A percentile compares a stretch with the other conserved stretches of the same genome.
Evolutionary conservation across 2,888 invertebrate species (phyloP).

Genomic region (Liodrosophila aerea): DNA sequence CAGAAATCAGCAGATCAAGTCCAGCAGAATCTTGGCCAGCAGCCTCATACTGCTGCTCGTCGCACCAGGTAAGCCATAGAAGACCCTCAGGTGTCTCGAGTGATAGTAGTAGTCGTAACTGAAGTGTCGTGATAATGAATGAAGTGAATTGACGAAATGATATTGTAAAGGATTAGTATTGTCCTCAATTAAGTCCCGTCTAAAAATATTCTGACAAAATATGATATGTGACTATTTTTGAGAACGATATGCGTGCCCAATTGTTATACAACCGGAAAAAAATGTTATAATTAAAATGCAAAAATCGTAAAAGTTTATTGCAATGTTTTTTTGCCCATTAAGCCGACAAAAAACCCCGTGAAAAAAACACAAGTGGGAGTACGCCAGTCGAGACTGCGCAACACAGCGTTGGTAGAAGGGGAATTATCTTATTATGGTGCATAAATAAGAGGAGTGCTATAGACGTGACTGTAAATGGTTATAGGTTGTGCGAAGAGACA

Average conservation of each 20-base stretch:
- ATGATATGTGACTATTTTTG: slow-evolving; percentile 12
- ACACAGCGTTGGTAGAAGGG: no score
- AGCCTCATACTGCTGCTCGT: slow-evolving; percentile 46
- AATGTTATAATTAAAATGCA: slow-evolving; percentile 31
- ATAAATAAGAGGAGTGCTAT: no score
- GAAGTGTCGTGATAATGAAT: slow-evolving; percentile 34
- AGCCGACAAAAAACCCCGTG: slow-evolving; percentile 10
- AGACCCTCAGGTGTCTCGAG: background rate
- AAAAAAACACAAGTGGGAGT: slow-evolving; percentile 10
- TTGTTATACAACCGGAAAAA: slow-evolving; percentile 6
- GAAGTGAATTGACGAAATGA: background rate
- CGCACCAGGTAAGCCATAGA: slow-evolving; percentile 57
- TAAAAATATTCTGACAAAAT: slow-evolving; percentile 6
- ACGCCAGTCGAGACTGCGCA: no score
- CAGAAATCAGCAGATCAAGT: slow-evolving; percentile 33
- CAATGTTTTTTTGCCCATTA: slow-evolving; percentile 36
- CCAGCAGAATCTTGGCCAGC: slow-evolving; percentile 41
- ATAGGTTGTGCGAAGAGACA: no score
- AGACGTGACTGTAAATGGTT: no score
- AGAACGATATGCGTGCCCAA: no score
- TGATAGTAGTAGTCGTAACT: slow-evolving; percentile 7
- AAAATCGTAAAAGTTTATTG: slow-evolving; percentile 35
- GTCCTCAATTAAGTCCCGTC: background rate
- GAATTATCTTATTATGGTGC: slow-evolving; percentile 5
- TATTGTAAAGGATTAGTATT: no score